Conservation (phyloP, 1,140 invertebrate species). For the Lucilia sericata region DNA sequence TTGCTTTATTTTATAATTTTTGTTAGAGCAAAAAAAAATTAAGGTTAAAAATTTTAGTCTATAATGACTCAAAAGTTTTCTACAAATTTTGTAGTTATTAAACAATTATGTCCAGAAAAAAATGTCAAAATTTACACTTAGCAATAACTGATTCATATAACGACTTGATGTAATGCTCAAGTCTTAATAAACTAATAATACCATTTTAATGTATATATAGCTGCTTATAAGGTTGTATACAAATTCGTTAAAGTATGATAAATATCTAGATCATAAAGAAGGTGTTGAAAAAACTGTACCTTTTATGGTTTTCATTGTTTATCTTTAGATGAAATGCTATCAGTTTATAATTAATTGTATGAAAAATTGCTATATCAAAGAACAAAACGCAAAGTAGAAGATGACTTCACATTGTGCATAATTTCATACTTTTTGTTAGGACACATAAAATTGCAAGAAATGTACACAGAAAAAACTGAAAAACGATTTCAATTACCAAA, state of each 20-base stretch:
- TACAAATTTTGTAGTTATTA: too few relatives aligned
- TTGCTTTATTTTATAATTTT: too few relatives aligned
- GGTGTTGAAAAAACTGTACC: not conserved
- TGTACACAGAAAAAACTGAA: too few relatives aligned
- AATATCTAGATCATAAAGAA: not conserved
- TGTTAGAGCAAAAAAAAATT: too few relatives aligned
- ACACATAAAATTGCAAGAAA: too few relatives aligned
- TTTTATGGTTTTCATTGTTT: not conserved
- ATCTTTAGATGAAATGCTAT: not conserved
- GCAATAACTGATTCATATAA: too few relatives aligned
- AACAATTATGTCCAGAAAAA: too few relatives aligned
- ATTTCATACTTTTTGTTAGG: not conserved
- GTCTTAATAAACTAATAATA: not conserved
- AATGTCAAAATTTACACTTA: too few relatives aligned
- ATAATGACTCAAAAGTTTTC: too few relatives aligned
- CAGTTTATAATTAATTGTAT: constrained; percentile 24
- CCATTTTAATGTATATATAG: not conserved
- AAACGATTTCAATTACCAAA: too few relatives aligned
- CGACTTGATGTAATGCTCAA: too few relatives aligned
- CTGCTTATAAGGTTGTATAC: not conserved
- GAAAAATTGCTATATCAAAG: not conserved
- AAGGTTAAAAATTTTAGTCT: too few relatives aligned
- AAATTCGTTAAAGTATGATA: not conserved
- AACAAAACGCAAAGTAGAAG: not conserved
- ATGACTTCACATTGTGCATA: not conserved